A percentile compares a stretch with the other conserved stretches of the same genome.
Conservation (phyloP, 2,797 vertebrate genomes). For the Uromys caudimaculatus region DNA sequence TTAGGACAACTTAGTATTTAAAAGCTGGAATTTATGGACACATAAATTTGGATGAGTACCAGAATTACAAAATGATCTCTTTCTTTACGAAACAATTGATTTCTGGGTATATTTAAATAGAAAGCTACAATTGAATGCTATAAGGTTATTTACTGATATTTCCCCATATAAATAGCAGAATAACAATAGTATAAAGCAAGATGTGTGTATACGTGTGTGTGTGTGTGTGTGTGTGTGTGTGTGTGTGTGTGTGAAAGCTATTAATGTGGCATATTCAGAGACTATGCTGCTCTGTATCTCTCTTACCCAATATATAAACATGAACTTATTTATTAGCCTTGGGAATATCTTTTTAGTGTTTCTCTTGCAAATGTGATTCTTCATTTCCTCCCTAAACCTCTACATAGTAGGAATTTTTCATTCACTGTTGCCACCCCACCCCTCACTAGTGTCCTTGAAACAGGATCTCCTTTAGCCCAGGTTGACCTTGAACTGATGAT, state of each 20-base stretch:
- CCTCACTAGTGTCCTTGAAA: not conserved
- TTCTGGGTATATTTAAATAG: conserved; percentile 50
- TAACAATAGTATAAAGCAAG: not conserved
- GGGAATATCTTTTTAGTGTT: not conserved
- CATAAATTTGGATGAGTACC: not conserved
- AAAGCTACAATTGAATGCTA: not conserved
- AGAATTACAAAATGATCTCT: conserved; percentile 20
- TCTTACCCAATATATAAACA: not conserved
- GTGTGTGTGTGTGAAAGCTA: not conserved
- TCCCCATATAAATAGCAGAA: not conserved
- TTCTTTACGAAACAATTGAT: conserved; percentile 30
- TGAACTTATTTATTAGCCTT: not conserved
- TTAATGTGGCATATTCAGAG: not conserved
- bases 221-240: not conserved
- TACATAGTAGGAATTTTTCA: too few species aligned
- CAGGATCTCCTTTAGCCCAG: not conserved
- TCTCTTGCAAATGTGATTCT: not conserved
- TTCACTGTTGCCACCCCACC: too few species aligned
- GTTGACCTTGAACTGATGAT: not conserved
- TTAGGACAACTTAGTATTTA: conserved; percentile 14
- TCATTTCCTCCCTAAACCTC: not conserved
- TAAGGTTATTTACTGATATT: not conserved
- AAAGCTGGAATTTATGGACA: conserved; percentile 37
- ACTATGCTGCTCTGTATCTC: not conserved
- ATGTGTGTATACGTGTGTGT: not conserved